Base-by-base conservation (phyloP, 2,888 invertebrate species). In the Cheilosia impressa region DNA sequence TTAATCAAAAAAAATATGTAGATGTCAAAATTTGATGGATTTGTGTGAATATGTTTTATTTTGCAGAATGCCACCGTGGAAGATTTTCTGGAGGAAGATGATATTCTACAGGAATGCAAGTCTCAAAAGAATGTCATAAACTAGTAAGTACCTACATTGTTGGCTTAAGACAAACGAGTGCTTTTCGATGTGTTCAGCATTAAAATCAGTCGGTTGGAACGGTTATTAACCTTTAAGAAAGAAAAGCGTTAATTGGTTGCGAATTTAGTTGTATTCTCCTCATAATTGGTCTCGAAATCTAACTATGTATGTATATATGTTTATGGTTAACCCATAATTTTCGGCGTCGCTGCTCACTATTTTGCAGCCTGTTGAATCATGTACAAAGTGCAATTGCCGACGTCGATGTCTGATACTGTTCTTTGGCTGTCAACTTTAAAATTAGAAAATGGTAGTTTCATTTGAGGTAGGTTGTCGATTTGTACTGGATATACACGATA, bases 101-200 rank as follows among this genome's bases (percentile, higher is more conserved):
- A 98, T 93, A 96, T 99, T 90, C 94, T 99, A 89, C 98, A 98
- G 92, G 98, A 99, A 94, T 98, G 98, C 93, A 97, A 97, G 93
- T 96, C 96, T 88, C 97, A 97, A 92, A 98, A 98, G 93, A 96
- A 96, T 90, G 94, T 99, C 87, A 95, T 98, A 89, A 97, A 97
- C 91, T 98, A 96, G 98, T 98, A 94, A 96, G 97, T 95, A 87
- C n/a, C n/a, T n/a, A n/a, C 24, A 55, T 24, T 24, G 10, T 55
- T 58, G 13, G 19, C 6, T 38, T 34, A 22, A 50, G 9, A 22
- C 4, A 4, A 13, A 15, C 4, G 13, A 38, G 1, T 52, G 13
- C 1, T 6, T 24, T 22, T 52, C 13, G 15, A 6, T 24, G 15
- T 15, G 1, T 13, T 13, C 15, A 50, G 50, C 3, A 5, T 50